phyloP scores from a whole-genome alignment of 2,888 invertebrate species.

The Conops quadrifasciatus region DNA sequence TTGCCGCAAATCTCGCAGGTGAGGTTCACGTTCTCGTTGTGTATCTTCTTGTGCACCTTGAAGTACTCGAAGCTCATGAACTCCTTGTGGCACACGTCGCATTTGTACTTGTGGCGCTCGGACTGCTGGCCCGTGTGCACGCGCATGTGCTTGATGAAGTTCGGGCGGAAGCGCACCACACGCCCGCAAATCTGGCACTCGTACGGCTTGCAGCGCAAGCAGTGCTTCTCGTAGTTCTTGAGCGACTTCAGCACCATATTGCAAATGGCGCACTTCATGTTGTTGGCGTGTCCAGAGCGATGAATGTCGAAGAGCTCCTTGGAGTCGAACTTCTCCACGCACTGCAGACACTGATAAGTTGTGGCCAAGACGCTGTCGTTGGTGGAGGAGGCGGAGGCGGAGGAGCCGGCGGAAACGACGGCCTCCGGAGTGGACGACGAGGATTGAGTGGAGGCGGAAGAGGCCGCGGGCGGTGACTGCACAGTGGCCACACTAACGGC shows the following conservation, averaged over 20 bases:
- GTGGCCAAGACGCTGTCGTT: slow-evolving; percentile 44
- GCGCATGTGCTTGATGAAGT: slow-evolving; percentile 65
- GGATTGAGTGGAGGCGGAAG: slow-evolving; percentile 41
- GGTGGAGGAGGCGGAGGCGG: slow-evolving; percentile 41
- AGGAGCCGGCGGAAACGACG: slow-evolving; percentile 32
- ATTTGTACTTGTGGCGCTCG: slow-evolving; percentile 67
- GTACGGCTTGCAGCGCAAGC: slow-evolving; percentile 64
- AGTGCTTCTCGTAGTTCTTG: slow-evolving; percentile 65
- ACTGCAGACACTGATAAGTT: slow-evolving; percentile 60
- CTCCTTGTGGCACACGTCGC: slow-evolving; percentile 68
- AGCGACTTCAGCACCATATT: slow-evolving; percentile 64
- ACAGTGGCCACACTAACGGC: slow-evolving; percentile 24
- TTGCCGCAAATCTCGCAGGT: slow-evolving; percentile 69
- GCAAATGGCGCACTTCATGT: slow-evolving; percentile 65
- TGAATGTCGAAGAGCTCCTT: slow-evolving; percentile 63
- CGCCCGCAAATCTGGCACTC: slow-evolving; percentile 65
- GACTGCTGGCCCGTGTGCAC: slow-evolving; percentile 64
- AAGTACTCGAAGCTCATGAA: slow-evolving; percentile 69
- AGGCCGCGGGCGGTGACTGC: slow-evolving; percentile 37
- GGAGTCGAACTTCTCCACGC: slow-evolving; percentile 62
- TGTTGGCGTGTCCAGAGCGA: slow-evolving; percentile 64
- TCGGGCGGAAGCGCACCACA: slow-evolving; percentile 64
- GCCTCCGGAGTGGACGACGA: slow-evolving; percentile 34
- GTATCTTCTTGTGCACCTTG: slow-evolving; percentile 70
- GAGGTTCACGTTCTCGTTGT: slow-evolving; percentile 68